Evolutionary conservation across 2,888 invertebrate genomes (phyloP), one percentile per base, ranked within the genome.

Genomic region (Conistra vaccinii): DNA sequence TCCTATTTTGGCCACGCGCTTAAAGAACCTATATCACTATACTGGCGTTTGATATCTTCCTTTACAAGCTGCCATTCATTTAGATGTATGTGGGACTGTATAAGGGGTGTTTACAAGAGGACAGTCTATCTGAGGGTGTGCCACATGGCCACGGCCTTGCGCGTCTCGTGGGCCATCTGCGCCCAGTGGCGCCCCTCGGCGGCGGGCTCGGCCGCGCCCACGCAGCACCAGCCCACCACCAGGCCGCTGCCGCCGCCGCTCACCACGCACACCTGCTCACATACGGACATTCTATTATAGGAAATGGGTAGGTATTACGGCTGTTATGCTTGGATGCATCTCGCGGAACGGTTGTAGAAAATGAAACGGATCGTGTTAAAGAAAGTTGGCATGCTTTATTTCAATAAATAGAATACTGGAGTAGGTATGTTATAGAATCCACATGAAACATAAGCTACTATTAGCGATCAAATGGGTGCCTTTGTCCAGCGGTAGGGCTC

Each of bases 101-200:
- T 23, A 32, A 14, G 57, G 53, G 6, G 55, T 51, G 48, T 80
- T 51, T 51, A 35, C 53, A 45, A 20, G 55, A 29, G 9, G 61
- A 45, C 63, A 58, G 90, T 92, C 96, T 97, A 98, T 95, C 97
- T 97, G 84, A 98, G 97, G 83, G 97, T 98, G 95, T 99, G 99
- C 99, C 99, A 99, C 97, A 98, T 98, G 85, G 98, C 98, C 87
- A 98, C 98, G 32, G 98, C 98, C 92, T 98, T 98, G 87, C 99
- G 97, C 63, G 98, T 98, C 93, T 98, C 98, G 90, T 98, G 98
- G 69, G 98, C 97, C 98, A 99, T 98, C 90, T 98, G 98, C 84
- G 98, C 97, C 99, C 99, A 99, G 95, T 99, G 99, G 87, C 98
- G 98, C 72, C 98, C 97, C 89, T 98, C 98, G 4, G 97, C 97